Evolutionary conservation across 2,113 vertebrate species (phyloP).

Genomic region (Archocentrus centrarchus): DNA sequence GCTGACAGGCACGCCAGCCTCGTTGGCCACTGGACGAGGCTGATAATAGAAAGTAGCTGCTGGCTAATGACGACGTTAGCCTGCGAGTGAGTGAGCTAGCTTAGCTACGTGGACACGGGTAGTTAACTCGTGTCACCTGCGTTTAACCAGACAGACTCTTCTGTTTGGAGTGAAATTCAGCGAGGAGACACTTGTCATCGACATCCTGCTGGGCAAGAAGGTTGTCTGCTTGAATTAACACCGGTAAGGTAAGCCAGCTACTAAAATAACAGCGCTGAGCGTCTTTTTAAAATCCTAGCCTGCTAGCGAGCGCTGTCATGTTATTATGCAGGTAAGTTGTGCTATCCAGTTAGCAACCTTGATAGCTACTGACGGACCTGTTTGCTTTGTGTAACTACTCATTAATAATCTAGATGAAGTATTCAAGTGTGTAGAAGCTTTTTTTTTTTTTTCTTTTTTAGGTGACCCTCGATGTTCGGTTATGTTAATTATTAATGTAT

Average conservation of each 20-base stretch:
- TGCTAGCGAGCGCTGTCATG: slow-evolving; percentile 48
- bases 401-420: neutral
- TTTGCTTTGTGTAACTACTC: neutral
- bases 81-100: slow-evolving; percentile 49
- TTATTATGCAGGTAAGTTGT: slow-evolving; percentile 71
- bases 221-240: slow-evolving; percentile 2
- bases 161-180: neutral
- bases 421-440: neutral
- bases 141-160: slow-evolving; percentile 34
- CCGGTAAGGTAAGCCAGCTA: slow-evolving; percentile 38
- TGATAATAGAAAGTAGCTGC: slow-evolving; percentile 56
- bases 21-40: slow-evolving; percentile 32
- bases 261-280: neutral
- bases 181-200: slow-evolving; percentile 16
- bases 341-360: slow-evolving; percentile 49
- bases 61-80: slow-evolving; percentile 67
- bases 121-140: slow-evolving; percentile 73
- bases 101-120: slow-evolving; percentile 73
- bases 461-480: neutral
- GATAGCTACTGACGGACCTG: slow-evolving; percentile 7
- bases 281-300: slow-evolving; percentile 32
- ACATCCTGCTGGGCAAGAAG: neutral
- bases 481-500: neutral
- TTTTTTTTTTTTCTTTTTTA: too few relatives aligned
- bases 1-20: slow-evolving; percentile 50